Evolutionary conservation across 1,140 invertebrate genomes (phyloP).

Genomic region (Antheraea pernyi): DNA sequence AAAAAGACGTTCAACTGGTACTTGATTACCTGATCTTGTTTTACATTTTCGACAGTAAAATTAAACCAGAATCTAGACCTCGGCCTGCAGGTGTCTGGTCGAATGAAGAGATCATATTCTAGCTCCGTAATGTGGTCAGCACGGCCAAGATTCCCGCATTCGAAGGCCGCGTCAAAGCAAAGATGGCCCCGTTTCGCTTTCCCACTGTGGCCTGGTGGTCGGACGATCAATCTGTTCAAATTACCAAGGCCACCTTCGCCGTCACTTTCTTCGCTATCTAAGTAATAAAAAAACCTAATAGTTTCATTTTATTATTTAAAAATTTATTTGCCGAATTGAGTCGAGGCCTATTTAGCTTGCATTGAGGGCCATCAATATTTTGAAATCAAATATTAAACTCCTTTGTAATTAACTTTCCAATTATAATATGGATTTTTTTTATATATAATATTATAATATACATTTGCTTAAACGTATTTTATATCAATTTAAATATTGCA

Average conservation of each 20-base stretch:
- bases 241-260: slow-evolving; percentile 97
- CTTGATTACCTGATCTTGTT: slow-evolving; percentile 88
- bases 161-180: slow-evolving; percentile 98
- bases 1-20: slow-evolving; percentile 16
- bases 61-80: slow-evolving; percentile 97
- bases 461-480: too few relatives aligned
- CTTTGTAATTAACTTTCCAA: too few relatives aligned
- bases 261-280: slow-evolving; percentile 97
- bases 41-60: slow-evolving; percentile 98
- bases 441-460: too few relatives aligned
- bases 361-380: too few relatives aligned
- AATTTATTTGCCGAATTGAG: too few relatives aligned
- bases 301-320: background rate
- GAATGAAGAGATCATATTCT: slow-evolving; percentile 97
- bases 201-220: slow-evolving; percentile 95
- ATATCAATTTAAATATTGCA: too few relatives aligned
- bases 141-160: slow-evolving; percentile 97
- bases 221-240: slow-evolving; percentile 94
- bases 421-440: too few relatives aligned
- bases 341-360: too few relatives aligned
- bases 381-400: too few relatives aligned
- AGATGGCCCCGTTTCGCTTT: slow-evolving; percentile 96
- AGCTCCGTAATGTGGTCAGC: slow-evolving; percentile 96
- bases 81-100: slow-evolving; percentile 97
- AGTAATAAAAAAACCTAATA: slow-evolving; percentile 5